A percentile compares a stretch with the other conserved stretches of the same genome.
Evolutionary conservation across 1,140 invertebrate species (phyloP).

Genomic region (Dermatophagoides farinae): DNA sequence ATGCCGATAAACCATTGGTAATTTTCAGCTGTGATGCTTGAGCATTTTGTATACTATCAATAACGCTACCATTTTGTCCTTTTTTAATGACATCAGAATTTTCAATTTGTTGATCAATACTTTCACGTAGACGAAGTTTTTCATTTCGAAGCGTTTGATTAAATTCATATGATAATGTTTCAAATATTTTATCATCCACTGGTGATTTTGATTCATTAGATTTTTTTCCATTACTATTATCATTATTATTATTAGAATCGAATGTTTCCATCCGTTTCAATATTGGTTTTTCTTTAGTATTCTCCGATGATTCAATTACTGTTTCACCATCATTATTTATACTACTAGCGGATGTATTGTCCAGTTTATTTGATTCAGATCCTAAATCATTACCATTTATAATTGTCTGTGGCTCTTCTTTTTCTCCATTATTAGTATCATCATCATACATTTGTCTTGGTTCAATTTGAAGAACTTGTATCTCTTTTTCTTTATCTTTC

Average conservation of each 20-base stretch:
- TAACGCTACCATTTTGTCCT: constrained; percentile 1
- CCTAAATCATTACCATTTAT: neutral
- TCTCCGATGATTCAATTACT: neutral
- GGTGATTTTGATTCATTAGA: neutral
- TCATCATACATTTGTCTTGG: neutral
- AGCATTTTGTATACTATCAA: constrained; percentile 3
- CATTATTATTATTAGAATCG: neutral
- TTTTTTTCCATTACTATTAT: neutral
- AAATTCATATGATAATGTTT: constrained; percentile 14
- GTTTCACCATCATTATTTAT: neutral
- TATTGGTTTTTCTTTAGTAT: neutral
- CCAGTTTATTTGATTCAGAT: neutral
- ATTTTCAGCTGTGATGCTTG: neutral
- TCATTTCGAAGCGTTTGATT: constrained; percentile 8
- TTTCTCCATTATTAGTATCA: neutral
- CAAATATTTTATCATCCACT: constrained; percentile 10
- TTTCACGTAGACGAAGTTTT: constrained; percentile 12
- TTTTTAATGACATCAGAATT: neutral
- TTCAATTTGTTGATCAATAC: constrained; percentile 9
- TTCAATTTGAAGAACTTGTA: constrained; percentile 3
- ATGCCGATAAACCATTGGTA: neutral
- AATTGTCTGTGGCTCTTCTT: neutral
- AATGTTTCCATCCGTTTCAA: constrained; percentile 3
- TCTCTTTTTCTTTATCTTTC: neutral
- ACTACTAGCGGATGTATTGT: neutral